Percentiles rank a stretch among this genome's conserved stretches.
phyloP scores from a whole-genome alignment of 2,888 invertebrate genomes.

The Adelphocoris suturalis region DNA sequence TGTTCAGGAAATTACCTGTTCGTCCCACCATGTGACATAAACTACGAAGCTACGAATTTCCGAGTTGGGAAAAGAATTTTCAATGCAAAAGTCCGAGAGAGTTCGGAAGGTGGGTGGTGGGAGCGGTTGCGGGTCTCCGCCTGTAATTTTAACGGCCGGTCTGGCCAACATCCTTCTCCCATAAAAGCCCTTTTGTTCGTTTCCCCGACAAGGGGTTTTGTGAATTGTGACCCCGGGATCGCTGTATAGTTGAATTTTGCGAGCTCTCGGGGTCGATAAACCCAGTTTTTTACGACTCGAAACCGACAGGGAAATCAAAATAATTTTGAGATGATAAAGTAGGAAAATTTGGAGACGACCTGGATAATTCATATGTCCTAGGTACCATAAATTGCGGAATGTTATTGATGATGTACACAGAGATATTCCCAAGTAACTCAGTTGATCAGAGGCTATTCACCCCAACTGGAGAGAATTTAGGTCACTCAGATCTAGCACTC shows the following conservation, averaged over 20 bases:
- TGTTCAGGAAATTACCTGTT: no score
- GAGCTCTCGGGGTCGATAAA: background rate
- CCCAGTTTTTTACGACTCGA: background rate
- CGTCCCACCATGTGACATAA: no score
- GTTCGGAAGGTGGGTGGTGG: background rate
- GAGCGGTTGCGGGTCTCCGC: background rate
- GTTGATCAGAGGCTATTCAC: no score
- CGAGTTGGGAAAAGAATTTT: background rate
- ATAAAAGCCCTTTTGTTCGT: slow-evolving; percentile 47
- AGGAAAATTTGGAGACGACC: no score
- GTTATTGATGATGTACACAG: no score
- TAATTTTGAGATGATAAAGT: no score
- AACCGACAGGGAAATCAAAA: background rate
- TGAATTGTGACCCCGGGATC: slow-evolving; percentile 12
- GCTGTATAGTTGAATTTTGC: background rate
- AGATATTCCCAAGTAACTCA: no score
- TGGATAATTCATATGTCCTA: no score
- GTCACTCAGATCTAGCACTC: no score
- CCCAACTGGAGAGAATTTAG: no score
- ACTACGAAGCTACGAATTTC: background rate
- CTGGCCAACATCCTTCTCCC: slow-evolving; percentile 55
- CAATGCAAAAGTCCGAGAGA: slow-evolving; percentile 18
- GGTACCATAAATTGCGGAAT: no score
- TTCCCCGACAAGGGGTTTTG: background rate
- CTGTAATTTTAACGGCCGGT: slow-evolving; percentile 64